Base-by-base conservation (phyloP, 2,888 invertebrate species). In the Epinotia ramella region DNA sequence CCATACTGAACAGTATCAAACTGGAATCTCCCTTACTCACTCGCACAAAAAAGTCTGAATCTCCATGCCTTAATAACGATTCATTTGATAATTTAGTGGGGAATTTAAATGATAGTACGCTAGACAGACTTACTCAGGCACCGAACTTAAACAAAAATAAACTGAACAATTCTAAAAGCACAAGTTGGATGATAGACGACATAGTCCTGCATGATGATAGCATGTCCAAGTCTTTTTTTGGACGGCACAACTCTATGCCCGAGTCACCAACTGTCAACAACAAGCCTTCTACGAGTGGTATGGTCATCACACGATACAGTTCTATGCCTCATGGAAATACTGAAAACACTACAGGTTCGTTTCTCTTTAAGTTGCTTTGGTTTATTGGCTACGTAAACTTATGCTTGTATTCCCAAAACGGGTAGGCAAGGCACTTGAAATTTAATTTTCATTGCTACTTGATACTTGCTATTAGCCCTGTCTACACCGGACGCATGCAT, bases 201-300 rank as follows among this genome's bases (percentile, higher is more conserved):
- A 73, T 89, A 20, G 77, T 86, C 46, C 79, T 87, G 20, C 86
- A 90, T 83, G 88, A 89, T 40, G 84, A 85, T 12, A 91, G 89
- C 80, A 89, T 90, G n/a, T 84, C 89, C 11, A 93, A 87, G 79
- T 87, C 86, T 16, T 81, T 87, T 72, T 92, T 95, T 82, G 85
- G 87, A 0, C 86, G 94, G 3, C 90, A 94, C 77, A 94, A 83
- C 78, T 94, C 94, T 0, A 94, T 95, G 95, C 95, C 95, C 0
- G 93, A 88, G 76, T 94, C 94, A 28, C 94, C 94, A 11, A 86
- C 88, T 20, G 79, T 79, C 3, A 83, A 77, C 13, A 88, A 87
- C 77, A 90, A 87, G 77, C 91, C 93, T 60, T 92, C 93, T 3
- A 91, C 90, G 16, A 94, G 91, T 85, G 91, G 91, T 12, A 90